Evolutionary conservation across 2,113 vertebrate species (phyloP).

Genomic region (Regulus satrapa): DNA sequence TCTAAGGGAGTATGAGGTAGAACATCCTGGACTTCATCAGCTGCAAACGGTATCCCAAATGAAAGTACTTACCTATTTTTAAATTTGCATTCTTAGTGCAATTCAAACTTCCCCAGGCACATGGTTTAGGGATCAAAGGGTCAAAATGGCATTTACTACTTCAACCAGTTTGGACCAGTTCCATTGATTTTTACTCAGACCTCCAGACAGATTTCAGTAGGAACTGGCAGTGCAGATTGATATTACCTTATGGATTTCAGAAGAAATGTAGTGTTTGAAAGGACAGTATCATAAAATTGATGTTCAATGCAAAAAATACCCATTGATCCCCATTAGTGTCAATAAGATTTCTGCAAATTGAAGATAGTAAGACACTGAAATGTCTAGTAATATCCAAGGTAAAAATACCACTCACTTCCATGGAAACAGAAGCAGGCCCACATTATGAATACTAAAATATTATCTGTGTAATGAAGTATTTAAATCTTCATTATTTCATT

Average conservation of each 20-base stretch:
- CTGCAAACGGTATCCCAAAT: not conserved
- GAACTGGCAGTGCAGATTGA: not conserved
- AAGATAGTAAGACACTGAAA: not conserved
- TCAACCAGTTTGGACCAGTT: not conserved
- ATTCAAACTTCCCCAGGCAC: not conserved
- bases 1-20: not conserved
- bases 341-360: not conserved
- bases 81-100: not conserved
- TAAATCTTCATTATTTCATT: not conserved
- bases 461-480: not conserved
- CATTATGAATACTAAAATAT: not conserved
- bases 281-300: not conserved
- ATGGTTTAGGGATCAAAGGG: not conserved
- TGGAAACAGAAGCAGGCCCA: conserved; percentile 2
- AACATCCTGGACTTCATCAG: not conserved
- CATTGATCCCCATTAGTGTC: not conserved
- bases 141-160: not conserved
- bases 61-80: not conserved
- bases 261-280: not conserved
- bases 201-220: not conserved
- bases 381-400: not conserved
- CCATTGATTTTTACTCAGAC: not conserved
- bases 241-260: not conserved
- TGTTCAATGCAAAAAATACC: not conserved
- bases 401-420: conserved; percentile 14